phyloP scores from a whole-genome alignment of 2,113 vertebrate species.

The Athene cunicularia region DNA sequence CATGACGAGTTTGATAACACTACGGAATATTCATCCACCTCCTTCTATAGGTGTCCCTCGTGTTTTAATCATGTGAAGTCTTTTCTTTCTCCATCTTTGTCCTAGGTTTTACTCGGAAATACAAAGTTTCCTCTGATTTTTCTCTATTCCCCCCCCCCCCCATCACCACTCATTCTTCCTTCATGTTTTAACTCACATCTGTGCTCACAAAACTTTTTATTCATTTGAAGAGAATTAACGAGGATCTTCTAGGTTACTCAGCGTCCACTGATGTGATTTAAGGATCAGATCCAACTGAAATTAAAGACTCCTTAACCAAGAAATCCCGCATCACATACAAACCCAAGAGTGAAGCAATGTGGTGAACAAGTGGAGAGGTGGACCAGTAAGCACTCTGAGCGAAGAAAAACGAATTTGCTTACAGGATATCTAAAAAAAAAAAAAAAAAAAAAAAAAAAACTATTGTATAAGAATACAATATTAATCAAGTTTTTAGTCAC shows the following conservation, averaged over 20 bases:
- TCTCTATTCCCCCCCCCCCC: too few species aligned
- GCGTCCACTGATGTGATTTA: background rate
- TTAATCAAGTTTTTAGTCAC: background rate
- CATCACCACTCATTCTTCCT: background rate
- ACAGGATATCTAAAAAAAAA: background rate
- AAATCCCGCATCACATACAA: background rate
- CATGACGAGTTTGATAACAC: background rate
- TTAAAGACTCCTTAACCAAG: background rate
- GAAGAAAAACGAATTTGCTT: background rate
- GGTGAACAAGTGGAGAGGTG: background rate
- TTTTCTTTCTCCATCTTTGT: background rate
- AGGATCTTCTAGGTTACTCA: background rate
- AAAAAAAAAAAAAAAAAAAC: too few species aligned
- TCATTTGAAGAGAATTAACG: background rate
- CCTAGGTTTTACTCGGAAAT: background rate
- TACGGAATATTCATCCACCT: background rate
- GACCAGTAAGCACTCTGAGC: background rate
- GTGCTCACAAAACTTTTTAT: background rate
- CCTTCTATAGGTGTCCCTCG: background rate
- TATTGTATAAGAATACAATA: background rate
- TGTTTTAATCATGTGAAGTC: background rate
- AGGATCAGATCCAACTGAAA: background rate
- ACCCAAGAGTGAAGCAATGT: background rate
- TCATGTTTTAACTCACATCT: background rate
- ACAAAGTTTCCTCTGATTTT: background rate